These are phyloP conservation scores for Antigone vipio DNA, from an alignment of 2,113 vertebrate species.

Conservation along the genomic window DNA sequence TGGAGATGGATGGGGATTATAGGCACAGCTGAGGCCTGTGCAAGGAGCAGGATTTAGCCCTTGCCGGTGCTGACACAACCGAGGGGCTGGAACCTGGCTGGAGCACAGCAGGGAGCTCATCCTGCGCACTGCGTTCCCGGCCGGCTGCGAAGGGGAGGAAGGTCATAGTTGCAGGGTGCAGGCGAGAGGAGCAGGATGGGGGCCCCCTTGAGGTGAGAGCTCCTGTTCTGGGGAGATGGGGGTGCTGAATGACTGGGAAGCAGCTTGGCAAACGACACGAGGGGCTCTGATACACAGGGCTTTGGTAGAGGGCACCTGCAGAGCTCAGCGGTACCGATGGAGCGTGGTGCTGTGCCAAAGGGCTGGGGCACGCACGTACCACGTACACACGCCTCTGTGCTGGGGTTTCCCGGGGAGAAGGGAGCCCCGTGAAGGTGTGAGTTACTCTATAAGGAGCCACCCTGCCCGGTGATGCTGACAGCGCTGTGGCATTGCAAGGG, in stretches of 20 bases:
- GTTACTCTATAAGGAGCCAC: not conserved
- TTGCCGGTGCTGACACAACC: not conserved
- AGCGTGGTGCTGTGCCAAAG: accelerated
- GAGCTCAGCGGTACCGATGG: accelerated
- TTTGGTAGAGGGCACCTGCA: accelerated
- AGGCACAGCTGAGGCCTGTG: not conserved
- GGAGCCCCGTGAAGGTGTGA: not conserved
- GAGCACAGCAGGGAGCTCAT: not conserved
- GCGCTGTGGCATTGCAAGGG: accelerated
- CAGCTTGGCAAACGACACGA: not conserved
- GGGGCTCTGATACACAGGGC: not conserved
- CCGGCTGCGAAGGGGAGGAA: accelerated
- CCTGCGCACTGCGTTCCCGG: accelerated
- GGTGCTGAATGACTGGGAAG: not conserved
- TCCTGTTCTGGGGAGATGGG: not conserved
- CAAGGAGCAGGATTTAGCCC: not conserved
- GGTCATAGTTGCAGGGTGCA: not conserved
- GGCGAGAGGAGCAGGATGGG: not conserved
- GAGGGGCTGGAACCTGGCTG: not conserved
- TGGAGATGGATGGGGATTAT: not conserved
- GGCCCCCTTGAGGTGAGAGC: accelerated
- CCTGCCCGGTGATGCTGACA: accelerated
- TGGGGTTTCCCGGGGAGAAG: not conserved
- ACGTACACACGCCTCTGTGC: accelerated
- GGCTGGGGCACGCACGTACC: accelerated